Percentiles rank a stretch among this genome's conserved stretches.
Conservation (phyloP, 2,888 invertebrate genomes). For the Ptychoptera albimana region DNA sequence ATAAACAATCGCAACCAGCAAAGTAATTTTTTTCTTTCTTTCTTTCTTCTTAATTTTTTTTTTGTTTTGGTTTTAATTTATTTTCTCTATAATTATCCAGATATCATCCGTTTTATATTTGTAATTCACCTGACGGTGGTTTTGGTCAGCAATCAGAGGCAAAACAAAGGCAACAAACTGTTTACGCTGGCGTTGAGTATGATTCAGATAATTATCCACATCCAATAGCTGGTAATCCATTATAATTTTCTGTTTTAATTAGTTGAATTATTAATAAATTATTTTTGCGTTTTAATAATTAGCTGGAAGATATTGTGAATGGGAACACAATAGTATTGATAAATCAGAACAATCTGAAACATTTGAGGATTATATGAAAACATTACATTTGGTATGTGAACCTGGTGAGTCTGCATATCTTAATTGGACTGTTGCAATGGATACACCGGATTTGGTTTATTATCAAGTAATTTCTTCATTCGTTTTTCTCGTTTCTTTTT, state of each 20-base stretch:
- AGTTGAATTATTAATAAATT: not conserved
- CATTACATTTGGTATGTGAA: constrained; percentile 58
- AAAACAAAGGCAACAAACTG: constrained; percentile 51
- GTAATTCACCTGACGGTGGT: constrained; percentile 72
- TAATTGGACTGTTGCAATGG: constrained; percentile 71
- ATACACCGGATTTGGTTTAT: constrained; percentile 71
- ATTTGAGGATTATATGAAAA: constrained; percentile 62
- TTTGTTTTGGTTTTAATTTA: not conserved
- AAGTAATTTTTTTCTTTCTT: constrained; percentile 30
- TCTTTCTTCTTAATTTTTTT: not conserved
- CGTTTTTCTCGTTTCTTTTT: not conserved
- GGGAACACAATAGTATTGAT: constrained; percentile 65
- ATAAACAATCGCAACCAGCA: constrained; percentile 62
- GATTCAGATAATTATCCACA: constrained; percentile 61
- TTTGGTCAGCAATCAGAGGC: constrained; percentile 59
- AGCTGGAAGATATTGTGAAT: constrained; percentile 79
- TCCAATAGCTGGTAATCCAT: constrained; percentile 51
- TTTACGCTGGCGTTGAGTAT: constrained; percentile 68
- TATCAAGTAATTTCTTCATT: constrained; percentile 55
- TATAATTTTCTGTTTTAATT: not conserved
- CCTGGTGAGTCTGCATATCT: constrained; percentile 59
- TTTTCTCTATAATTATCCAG: constrained; percentile 21
- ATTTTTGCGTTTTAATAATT: constrained; percentile 1
- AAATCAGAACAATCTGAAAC: constrained; percentile 52
- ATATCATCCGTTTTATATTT: constrained; percentile 86